phyloP scores from a whole-genome alignment of 2,888 invertebrate genomes.

The Napeogenes sylphis region DNA sequence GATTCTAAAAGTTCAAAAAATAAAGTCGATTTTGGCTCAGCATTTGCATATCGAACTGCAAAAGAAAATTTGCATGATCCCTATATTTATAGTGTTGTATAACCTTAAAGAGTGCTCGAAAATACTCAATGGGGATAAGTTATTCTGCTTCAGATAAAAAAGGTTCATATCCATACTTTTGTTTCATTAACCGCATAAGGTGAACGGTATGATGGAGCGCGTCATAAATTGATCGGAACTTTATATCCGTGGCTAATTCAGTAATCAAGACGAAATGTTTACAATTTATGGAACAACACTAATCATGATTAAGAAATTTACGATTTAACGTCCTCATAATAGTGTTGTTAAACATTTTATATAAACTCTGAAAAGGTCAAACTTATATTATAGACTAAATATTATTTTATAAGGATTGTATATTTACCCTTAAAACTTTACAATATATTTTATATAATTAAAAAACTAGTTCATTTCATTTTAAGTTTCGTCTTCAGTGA shows the following conservation, averaged over 20 bases:
- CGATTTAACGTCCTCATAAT: no score
- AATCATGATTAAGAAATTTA: no score
- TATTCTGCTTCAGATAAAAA: constrained; percentile 58
- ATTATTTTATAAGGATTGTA: no score
- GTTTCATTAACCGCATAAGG: constrained; percentile 70
- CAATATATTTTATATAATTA: no score
- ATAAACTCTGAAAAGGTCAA: no score
- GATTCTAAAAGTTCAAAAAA: background rate
- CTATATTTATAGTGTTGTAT: constrained; percentile 64
- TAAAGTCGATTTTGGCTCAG: constrained; percentile 10
- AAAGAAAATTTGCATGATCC: constrained; percentile 17
- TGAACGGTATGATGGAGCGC: constrained; percentile 27
- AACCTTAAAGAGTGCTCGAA: constrained; percentile 59
- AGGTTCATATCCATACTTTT: constrained; percentile 62
- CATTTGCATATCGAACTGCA: background rate
- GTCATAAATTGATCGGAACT: background rate
- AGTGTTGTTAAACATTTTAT: no score
- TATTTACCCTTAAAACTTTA: no score
- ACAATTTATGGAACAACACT: constrained; percentile 1
- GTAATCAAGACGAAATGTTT: constrained; percentile 11
- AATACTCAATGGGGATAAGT: constrained; percentile 65
- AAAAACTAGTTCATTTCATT: no score
- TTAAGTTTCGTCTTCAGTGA: no score
- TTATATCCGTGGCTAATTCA: constrained; percentile 16
- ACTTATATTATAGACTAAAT: no score